Percentiles rank a stretch among this genome's conserved stretches.
Evolutionary conservation across 2,888 invertebrate species (phyloP).

Genomic region (Idaea aversata): DNA sequence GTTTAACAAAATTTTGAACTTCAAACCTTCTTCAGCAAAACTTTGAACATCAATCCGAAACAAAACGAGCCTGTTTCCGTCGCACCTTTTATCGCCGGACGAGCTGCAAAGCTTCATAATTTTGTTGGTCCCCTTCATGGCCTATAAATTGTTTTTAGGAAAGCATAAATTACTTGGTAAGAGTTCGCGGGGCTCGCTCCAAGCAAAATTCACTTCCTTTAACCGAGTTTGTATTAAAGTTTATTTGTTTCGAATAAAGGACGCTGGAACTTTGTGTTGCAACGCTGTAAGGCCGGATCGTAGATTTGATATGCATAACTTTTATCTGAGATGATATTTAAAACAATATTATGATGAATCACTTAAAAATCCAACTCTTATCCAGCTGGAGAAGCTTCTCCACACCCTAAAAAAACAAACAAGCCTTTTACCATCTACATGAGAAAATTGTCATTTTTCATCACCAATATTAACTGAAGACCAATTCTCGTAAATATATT

Average conservation of each 20-base stretch:
- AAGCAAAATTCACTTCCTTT: conserved; percentile 25
- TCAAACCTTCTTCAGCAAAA: not conserved
- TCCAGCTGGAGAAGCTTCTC: too few species aligned
- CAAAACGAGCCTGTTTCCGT: conserved; percentile 16
- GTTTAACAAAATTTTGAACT: not conserved
- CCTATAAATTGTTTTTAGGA: conserved; percentile 34
- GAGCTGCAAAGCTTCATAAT: conserved; percentile 26
- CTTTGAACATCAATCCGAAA: not conserved
- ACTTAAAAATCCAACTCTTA: too few species aligned
- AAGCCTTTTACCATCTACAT: too few species aligned
- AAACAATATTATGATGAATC: not conserved
- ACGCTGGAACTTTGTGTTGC: not conserved
- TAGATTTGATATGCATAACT: not conserved
- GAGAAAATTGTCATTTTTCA: too few species aligned
- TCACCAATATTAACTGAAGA: too few species aligned
- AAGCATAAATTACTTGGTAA: conserved; percentile 30
- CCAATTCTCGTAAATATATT: too few species aligned
- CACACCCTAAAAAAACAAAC: too few species aligned
- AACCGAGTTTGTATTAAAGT: conserved; percentile 15
- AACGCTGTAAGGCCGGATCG: not conserved
- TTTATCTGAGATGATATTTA: not conserved
- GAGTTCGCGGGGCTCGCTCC: conserved; percentile 24
- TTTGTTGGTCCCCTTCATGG: conserved; percentile 24
- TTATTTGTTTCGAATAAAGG: conserved; percentile 9
- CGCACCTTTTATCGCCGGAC: conserved; percentile 10